Conservation (phyloP, 2,113 vertebrate species). For the Sebastes schlegelii region DNA sequence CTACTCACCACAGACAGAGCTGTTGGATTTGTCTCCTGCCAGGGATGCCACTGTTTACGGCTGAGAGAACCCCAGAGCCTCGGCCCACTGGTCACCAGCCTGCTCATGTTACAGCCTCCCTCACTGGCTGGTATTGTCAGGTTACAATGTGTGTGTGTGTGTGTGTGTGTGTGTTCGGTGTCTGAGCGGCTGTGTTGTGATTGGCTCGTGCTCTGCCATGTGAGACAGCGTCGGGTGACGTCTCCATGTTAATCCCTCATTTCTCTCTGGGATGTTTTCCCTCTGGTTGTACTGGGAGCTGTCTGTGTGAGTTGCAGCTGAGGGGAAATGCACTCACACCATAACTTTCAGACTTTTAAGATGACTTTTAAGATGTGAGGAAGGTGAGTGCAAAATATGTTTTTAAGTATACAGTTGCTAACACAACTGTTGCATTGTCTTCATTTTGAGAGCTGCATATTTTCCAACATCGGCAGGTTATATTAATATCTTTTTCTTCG, state of each 20-base stretch:
- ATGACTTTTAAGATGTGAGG: background rate
- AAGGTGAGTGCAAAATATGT: slow-evolving; percentile 48
- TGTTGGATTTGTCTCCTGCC: slow-evolving; percentile 17
- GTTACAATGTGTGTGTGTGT: slow-evolving; percentile 70
- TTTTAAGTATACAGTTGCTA: background rate
- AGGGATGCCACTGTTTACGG: slow-evolving; percentile 55
- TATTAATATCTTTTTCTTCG: background rate
- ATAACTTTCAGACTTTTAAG: slow-evolving; percentile 1
- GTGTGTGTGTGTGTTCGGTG: slow-evolving; percentile 47
- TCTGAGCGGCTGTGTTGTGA: slow-evolving; percentile 32
- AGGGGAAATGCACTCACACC: slow-evolving; percentile 13
- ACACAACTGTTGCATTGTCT: background rate
- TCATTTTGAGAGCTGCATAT: background rate
- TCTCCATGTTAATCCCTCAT: slow-evolving; percentile 62
- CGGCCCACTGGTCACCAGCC: slow-evolving; percentile 51
- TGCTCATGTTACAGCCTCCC: slow-evolving; percentile 78
- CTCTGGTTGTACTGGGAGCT: slow-evolving; percentile 35
- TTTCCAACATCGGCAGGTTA: background rate
- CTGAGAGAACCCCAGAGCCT: slow-evolving; percentile 53
- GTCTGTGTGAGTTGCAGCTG: background rate
- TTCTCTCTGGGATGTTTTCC: slow-evolving; percentile 46
- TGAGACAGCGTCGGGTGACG: slow-evolving; percentile 62
- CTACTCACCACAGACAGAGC: background rate
- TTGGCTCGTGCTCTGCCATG: slow-evolving; percentile 56
- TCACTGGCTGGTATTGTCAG: slow-evolving; percentile 69